Evolutionary conservation across 2,113 vertebrate species (phyloP), one percentile per base, ranked within the genome.

Genomic region (Pseudopipra pipra): DNA sequence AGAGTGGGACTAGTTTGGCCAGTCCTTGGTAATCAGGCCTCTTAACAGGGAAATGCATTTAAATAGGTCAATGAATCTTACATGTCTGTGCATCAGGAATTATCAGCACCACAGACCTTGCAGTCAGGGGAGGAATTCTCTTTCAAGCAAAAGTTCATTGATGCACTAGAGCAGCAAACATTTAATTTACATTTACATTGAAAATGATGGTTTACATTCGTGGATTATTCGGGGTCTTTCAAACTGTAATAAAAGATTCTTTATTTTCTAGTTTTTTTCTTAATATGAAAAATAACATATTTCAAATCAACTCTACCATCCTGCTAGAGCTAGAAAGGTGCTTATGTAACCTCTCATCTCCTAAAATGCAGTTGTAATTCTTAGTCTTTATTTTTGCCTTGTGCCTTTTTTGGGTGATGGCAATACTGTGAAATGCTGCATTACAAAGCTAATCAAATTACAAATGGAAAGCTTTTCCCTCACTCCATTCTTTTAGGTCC

Each of bases 31-130:
- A 92, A 94, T 95, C 90, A 66, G 70, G 80, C 83, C 86, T 95
- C 92, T 96, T 90, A 95, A 73, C 56, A 90, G 88, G 83, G 86
- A 96, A 96, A 92, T 90, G 66, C 52, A 87, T 96, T 94, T 95
- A 96, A 96, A 94, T 96, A 96, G 95, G 96, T 95, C 95, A 95
- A 89, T 95, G 96, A 93, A 93, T 95, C 90, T 93, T 92, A 68
- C 56, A 87, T 52, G 74, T 52, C 89, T 96, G 62, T 76, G 70
- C 87, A 68, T 85, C 86, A 82, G 73, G 58, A 96, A 90, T 90
- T 92, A 92, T 88, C 92, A 92, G 76, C 76, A 43, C 27, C 33
- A 22, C 80, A 84, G 86, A 94, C 78, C 76, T 94, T 75, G 75
- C 30, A 83, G 93, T 77, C 4, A 21, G 72, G 13, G 59, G 56